phyloP scores from a whole-genome alignment of 2,888 invertebrate species.

The Parthenolecanium corni region DNA sequence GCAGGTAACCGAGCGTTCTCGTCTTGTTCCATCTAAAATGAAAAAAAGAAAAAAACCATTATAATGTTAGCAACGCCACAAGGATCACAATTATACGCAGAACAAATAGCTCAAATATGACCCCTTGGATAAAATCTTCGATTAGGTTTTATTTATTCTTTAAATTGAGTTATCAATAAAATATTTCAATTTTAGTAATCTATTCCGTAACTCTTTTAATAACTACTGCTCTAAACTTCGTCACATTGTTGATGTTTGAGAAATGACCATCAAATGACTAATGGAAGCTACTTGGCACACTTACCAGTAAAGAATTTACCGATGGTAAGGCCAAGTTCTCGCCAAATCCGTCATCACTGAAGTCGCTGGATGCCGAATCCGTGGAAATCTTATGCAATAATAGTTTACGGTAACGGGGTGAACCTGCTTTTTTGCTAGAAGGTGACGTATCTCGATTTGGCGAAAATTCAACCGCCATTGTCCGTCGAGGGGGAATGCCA shows the following conservation, averaged over 20 bases:
- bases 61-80: not conserved
- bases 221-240: no score
- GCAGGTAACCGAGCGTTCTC: constrained; percentile 44
- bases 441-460: constrained; percentile 16
- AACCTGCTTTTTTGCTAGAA: constrained; percentile 26
- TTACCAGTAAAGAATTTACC: constrained; percentile 9
- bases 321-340: constrained; percentile 15
- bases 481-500: constrained; percentile 38
- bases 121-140: no score
- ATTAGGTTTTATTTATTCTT: no score
- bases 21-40: constrained; percentile 23
- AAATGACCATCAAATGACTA: no score
- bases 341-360: constrained; percentile 53
- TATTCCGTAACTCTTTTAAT: no score
- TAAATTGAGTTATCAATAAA: no score
- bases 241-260: no score
- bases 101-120: no score
- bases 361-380: constrained; percentile 43
- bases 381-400: constrained; percentile 5
- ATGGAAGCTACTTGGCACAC: no score
- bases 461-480: constrained; percentile 30
- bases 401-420: constrained; percentile 29
- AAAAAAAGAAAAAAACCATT: constrained; percentile 8
- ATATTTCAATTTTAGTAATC: no score
- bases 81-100: not conserved